Percentiles rank a stretch among this genome's conserved stretches.
These are phyloP conservation scores for Hemaris fuciformis DNA, from an alignment of 2,888 invertebrate species.

Conservation along the genomic window DNA sequence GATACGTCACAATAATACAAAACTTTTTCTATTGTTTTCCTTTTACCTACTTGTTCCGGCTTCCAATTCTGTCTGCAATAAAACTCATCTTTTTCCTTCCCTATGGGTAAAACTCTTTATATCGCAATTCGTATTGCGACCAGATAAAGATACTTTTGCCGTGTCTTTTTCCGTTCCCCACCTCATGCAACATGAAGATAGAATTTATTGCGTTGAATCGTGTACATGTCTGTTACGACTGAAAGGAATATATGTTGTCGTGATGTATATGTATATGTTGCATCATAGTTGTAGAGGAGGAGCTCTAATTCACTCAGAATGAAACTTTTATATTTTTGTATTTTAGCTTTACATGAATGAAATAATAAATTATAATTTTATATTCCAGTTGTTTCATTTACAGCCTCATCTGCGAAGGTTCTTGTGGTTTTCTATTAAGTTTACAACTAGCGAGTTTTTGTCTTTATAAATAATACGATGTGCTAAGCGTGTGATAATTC, in stretches of 20 bases:
- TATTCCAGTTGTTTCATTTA: conserved; percentile 47
- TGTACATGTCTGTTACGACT: neutral
- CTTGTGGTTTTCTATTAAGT: neutral
- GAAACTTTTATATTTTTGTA: conserved; percentile 63
- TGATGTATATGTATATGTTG: neutral
- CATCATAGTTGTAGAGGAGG: neutral
- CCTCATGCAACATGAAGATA: no score
- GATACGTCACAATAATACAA: no score
- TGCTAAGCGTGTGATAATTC: no score
- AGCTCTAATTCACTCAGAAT: conserved; percentile 52
- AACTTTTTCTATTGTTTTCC: no score
- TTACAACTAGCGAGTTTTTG: neutral
- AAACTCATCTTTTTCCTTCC: no score
- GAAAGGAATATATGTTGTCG: neutral
- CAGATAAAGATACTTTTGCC: no score
- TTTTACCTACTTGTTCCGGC: no score
- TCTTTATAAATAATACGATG: neutral
- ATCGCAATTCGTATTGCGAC: no score
- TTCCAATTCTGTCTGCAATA: no score
- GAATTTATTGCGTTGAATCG: neutral
- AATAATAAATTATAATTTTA: conserved; percentile 76
- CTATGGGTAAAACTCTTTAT: no score
- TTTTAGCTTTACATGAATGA: conserved; percentile 64
- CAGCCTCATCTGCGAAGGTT: neutral
- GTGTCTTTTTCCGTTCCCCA: no score